phyloP scores from a whole-genome alignment of 2,797 vertebrate genomes.

The Falco berigora region DNA sequence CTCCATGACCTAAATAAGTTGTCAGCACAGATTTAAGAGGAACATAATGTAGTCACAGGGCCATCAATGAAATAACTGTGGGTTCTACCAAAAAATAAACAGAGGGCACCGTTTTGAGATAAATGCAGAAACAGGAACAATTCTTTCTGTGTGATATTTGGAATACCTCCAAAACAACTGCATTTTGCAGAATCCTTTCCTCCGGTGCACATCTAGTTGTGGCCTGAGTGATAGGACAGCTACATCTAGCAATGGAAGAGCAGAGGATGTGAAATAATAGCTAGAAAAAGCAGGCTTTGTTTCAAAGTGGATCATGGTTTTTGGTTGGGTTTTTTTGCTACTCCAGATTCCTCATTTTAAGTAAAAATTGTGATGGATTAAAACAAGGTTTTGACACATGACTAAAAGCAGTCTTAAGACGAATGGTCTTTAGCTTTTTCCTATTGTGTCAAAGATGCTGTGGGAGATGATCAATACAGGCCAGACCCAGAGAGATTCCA shows the following conservation, averaged over 20 bases:
- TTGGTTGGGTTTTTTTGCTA: neutral
- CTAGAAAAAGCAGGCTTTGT: neutral
- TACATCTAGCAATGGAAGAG: neutral
- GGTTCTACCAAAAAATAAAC: conserved; percentile 9
- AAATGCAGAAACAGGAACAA: neutral
- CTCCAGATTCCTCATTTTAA: neutral
- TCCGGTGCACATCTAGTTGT: neutral
- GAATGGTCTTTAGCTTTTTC: neutral
- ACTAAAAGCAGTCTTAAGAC: neutral
- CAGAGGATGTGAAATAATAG: neutral
- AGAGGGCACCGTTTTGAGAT: neutral
- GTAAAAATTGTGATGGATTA: neutral
- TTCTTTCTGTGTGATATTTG: neutral
- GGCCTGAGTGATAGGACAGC: neutral
- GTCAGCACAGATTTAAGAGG: conserved; percentile 35
- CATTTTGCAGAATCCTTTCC: neutral
- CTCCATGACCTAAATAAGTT: conserved; percentile 36
- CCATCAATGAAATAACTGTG: conserved; percentile 11
- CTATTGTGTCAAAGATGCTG: neutral
- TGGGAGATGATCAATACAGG: conserved; percentile 1
- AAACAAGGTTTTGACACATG: neutral
- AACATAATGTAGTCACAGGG: neutral
- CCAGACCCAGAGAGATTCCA: neutral
- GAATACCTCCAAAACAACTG: neutral
- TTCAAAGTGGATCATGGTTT: neutral